These are phyloP conservation scores for Sylvicola cinctus DNA, from an alignment of 2,888 invertebrate species.

Conservation along the genomic window DNA sequence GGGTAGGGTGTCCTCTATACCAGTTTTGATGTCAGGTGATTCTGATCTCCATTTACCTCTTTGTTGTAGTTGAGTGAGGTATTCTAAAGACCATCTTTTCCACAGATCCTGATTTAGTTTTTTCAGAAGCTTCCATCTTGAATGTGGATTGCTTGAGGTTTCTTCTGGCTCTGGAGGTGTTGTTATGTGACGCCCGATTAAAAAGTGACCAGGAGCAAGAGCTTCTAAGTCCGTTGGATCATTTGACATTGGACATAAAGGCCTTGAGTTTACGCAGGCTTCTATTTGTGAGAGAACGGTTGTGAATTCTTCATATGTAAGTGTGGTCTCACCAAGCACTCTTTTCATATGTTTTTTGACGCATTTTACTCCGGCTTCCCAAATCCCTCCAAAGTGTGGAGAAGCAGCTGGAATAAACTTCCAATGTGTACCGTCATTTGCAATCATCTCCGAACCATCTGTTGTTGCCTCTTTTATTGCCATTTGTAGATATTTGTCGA, in stretches of 20 bases:
- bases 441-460: neutral
- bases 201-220: conserved; percentile 8
- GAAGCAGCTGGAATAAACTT: conserved; percentile 14
- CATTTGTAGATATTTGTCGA: neutral
- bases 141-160: neutral
- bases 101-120: conserved; percentile 2
- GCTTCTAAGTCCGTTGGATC: conserved; percentile 7
- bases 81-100: conserved; percentile 2
- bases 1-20: too few species aligned
- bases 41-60: too few species aligned
- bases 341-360: conserved; percentile 13
- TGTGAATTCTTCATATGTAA: conserved; percentile 12
- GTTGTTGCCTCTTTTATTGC: neutral
- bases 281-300: conserved; percentile 12
- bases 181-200: conserved; percentile 5
- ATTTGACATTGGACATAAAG: conserved; percentile 9
- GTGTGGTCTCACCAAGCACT: conserved; percentile 9
- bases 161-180: conserved; percentile 6
- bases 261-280: conserved; percentile 13
- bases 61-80: too few species aligned
- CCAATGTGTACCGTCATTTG: conserved; percentile 9
- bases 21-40: too few species aligned
- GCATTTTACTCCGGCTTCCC: conserved; percentile 14
- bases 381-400: conserved; percentile 15
- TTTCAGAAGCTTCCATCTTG: conserved; percentile 1